phyloP scores from a whole-genome alignment of 2,113 vertebrate species.

The Fulmarus glacialis region DNA sequence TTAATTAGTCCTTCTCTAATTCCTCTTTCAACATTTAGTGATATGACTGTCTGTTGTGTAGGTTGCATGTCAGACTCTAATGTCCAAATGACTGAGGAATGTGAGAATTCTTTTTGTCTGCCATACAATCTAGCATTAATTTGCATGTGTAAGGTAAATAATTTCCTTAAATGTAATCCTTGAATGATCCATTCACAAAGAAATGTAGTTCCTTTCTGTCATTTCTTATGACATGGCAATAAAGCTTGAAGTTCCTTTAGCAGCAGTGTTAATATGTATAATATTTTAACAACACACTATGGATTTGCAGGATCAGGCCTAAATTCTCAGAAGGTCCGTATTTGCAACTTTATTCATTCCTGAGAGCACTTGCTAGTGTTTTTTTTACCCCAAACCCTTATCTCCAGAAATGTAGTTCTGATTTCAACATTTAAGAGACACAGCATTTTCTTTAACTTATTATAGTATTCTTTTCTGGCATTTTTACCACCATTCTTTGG shows the following conservation, averaged over 20 bases:
- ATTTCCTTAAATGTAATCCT: neutral
- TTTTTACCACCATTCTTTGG: neutral
- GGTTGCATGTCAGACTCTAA: neutral
- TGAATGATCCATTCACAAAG: neutral
- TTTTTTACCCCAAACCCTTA: neutral
- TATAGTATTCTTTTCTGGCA: neutral
- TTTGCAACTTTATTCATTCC: neutral
- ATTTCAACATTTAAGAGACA: neutral
- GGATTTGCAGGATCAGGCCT: neutral
- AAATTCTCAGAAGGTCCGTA: neutral
- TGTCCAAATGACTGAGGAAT: neutral
- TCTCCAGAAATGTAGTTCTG: neutral
- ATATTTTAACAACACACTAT: neutral
- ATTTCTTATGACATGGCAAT: neutral
- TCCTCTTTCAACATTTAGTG: neutral
- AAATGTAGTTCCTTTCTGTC: neutral
- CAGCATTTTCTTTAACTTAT: neutral
- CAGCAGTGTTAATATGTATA: neutral
- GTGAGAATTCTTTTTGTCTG: neutral
- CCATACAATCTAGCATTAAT: neutral
- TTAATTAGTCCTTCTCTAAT: neutral
- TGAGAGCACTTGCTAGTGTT: neutral
- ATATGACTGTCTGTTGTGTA: neutral
- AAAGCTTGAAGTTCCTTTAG: neutral
- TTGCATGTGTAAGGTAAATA: neutral